Evolutionary conservation across 2,113 vertebrate species (phyloP).

Genomic region (Chionomys nivalis): DNA sequence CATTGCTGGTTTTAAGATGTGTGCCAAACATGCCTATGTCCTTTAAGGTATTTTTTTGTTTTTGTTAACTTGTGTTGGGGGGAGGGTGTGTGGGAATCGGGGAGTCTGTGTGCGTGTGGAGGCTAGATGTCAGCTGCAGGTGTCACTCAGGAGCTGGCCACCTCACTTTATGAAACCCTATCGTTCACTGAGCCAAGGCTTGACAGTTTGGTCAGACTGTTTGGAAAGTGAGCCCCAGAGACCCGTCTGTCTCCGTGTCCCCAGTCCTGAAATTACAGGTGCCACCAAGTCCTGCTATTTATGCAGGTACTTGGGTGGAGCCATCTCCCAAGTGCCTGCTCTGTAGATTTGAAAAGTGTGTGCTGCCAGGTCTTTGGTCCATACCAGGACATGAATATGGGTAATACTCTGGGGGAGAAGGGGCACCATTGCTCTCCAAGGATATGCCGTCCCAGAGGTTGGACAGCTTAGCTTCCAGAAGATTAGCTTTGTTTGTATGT

Average conservation of each 20-base stretch:
- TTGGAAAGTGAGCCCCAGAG: not conserved
- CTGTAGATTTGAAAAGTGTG: not conserved
- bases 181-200: not conserved
- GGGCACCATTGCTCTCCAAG: not conserved
- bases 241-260: not conserved
- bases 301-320: not conserved
- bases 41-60: not conserved
- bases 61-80: too few species aligned
- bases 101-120: not conserved
- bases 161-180: not conserved
- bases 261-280: not conserved
- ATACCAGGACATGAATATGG: not conserved
- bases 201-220: not conserved
- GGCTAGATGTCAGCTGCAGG: not conserved
- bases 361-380: not conserved
- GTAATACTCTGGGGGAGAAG: not conserved
- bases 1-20: not conserved
- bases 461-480: not conserved
- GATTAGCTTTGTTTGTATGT: not conserved
- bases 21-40: not conserved
- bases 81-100: not conserved
- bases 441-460: not conserved
- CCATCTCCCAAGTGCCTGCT: not conserved
- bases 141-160: not conserved
- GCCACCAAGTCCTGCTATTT: not conserved